Conservation (phyloP, 2,888 invertebrate genomes). For the Archips xylosteana region DNA sequence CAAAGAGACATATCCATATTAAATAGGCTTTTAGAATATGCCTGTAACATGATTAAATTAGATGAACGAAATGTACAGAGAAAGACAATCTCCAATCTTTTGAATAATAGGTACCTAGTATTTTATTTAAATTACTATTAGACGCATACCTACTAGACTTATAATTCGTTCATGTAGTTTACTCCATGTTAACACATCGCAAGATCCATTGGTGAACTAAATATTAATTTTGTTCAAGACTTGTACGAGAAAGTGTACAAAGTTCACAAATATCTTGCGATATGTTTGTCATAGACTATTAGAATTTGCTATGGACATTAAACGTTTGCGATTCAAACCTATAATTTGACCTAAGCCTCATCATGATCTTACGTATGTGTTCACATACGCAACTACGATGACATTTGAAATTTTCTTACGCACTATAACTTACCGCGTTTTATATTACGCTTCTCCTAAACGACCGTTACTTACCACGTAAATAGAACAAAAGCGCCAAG, state of each 20-base stretch:
- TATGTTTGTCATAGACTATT: constrained; percentile 27
- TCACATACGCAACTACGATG: not conserved
- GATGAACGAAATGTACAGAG: constrained; percentile 14
- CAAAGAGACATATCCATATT: constrained; percentile 44
- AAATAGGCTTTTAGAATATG: constrained; percentile 29
- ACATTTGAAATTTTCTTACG: not conserved
- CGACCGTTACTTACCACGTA: not conserved
- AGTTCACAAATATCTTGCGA: constrained; percentile 22
- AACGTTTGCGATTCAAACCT: constrained; percentile 28
- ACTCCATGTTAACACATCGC: constrained; percentile 25
- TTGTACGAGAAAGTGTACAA: not conserved
- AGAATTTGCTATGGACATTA: constrained; percentile 29
- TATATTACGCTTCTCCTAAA: not conserved
- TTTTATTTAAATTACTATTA: not conserved
- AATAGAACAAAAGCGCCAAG: constrained; percentile 27
- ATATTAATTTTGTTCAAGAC: constrained; percentile 7
- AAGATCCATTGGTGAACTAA: constrained; percentile 14
- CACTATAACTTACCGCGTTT: not conserved
- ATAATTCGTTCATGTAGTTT: constrained; percentile 32
- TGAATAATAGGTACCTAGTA: too few relatives aligned
- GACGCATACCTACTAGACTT: not conserved
- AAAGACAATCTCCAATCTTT: too few relatives aligned
- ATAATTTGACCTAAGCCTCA: constrained; percentile 15
- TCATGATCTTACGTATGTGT: not conserved
- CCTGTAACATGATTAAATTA: constrained; percentile 36